phyloP scores from a whole-genome alignment of 2,888 invertebrate genomes.

The Isotomurus palustris region DNA sequence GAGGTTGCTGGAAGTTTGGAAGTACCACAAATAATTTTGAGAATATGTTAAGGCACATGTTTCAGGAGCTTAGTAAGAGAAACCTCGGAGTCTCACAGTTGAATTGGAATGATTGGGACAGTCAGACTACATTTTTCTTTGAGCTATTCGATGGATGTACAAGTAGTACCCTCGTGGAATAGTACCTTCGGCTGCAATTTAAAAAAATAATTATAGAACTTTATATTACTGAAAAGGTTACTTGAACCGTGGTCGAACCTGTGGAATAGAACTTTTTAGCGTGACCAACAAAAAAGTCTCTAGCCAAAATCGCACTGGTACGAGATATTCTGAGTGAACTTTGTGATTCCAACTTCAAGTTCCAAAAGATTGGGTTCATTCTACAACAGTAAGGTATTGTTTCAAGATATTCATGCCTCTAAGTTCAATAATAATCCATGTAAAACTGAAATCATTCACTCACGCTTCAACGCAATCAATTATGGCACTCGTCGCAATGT shows the following conservation, averaged over 20 bases:
- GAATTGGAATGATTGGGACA: too few species aligned
- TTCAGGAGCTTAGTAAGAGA: too few species aligned
- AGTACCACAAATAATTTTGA: too few species aligned
- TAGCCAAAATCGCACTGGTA: constrained; percentile 25
- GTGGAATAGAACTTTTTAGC: constrained; percentile 23
- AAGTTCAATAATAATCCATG: background rate
- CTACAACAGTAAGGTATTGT: constrained; percentile 10
- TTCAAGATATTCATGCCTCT: background rate
- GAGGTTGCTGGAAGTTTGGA: too few species aligned
- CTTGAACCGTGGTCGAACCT: constrained; percentile 6
- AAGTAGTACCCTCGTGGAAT: constrained; percentile 31
- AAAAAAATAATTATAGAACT: background rate
- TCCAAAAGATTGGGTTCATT: constrained; percentile 33
- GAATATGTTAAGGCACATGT: too few species aligned
- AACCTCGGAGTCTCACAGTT: too few species aligned
- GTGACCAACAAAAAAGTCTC: constrained; percentile 34
- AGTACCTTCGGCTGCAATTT: constrained; percentile 20
- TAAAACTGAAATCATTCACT: background rate
- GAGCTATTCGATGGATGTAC: constrained; percentile 31
- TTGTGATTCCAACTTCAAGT: constrained; percentile 27
- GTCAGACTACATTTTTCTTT: constrained; percentile 22
- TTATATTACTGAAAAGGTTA: background rate
- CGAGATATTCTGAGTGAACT: constrained; percentile 12
- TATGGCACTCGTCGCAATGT: constrained; percentile 28
- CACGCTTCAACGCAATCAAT: constrained; percentile 1